Percentiles rank a stretch among this genome's conserved stretches.
phyloP scores from a whole-genome alignment of 1,140 invertebrate species.

The Procambarus clarkii region DNA sequence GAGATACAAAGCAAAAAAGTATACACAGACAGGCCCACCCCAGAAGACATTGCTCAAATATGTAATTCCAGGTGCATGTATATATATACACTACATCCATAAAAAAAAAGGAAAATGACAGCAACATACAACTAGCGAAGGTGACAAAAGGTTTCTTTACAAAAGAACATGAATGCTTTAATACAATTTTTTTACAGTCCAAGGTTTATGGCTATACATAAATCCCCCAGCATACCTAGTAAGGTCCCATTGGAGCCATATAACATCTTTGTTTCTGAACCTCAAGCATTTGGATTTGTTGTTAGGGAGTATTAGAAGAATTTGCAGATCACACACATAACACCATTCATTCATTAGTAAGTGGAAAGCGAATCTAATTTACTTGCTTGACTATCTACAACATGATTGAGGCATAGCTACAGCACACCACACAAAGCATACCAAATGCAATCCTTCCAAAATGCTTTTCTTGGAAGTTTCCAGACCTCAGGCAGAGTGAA shows the following conservation, averaged over 20 bases:
- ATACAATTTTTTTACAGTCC: conserved; percentile 34
- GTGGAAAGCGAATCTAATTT: conserved; percentile 59
- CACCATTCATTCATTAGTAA: conserved; percentile 69
- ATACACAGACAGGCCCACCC: not conserved
- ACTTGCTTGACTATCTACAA: conserved; percentile 67
- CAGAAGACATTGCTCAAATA: conserved; percentile 13
- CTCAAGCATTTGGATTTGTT: conserved; percentile 65
- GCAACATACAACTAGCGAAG: not conserved
- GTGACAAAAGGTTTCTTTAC: not conserved
- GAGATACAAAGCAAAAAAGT: conserved; percentile 10
- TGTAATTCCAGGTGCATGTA: not conserved
- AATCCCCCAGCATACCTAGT: conserved; percentile 53
- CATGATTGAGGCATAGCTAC: conserved; percentile 60
- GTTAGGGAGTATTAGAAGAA: conserved; percentile 66
- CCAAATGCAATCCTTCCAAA: conserved; percentile 66
- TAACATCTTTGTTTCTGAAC: conserved; percentile 65
- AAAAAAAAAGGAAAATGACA: not conserved
- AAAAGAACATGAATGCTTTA: not conserved
- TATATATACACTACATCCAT: not conserved
- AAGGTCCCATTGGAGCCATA: conserved; percentile 62
- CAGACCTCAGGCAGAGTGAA: conserved; percentile 39
- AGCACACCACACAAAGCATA: conserved; percentile 70
- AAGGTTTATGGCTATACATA: conserved; percentile 43
- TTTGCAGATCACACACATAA: conserved; percentile 62
- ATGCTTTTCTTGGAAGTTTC: conserved; percentile 53